These are phyloP conservation scores for Acleris sparsana DNA, from an alignment of 2,888 invertebrate genomes.

Conservation along the genomic window DNA sequence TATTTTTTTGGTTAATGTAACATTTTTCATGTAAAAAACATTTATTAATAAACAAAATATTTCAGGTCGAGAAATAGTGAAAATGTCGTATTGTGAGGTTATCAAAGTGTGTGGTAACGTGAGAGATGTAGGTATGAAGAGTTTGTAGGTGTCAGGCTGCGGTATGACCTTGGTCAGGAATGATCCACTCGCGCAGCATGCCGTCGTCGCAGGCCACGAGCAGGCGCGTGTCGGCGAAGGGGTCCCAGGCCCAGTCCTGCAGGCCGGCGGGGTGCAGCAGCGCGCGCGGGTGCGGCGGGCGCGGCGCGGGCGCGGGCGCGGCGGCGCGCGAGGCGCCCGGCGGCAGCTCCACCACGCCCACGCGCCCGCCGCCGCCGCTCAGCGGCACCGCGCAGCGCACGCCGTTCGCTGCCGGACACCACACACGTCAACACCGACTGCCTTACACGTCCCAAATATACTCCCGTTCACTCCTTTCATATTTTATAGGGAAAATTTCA, in stretches of 20 bases:
- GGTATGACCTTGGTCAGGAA: conserved; percentile 84
- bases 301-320: conserved; percentile 81
- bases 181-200: conserved; percentile 90
- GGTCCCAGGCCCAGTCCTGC: conserved; percentile 98
- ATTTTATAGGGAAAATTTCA: no score
- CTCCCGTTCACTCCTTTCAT: no score
- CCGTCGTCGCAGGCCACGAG: conserved; percentile 95
- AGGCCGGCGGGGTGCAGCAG: conserved; percentile 94
- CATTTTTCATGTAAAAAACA: no score
- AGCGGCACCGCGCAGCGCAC: conserved; percentile 95
- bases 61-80: no score
- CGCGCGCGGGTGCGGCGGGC: conserved; percentile 92
- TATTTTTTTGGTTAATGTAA: no score
- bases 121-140: no score
- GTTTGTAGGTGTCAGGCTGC: no score
- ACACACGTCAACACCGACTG: no score
- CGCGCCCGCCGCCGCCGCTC: conserved; percentile 94
- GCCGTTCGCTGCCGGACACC: conserved; percentile 94
- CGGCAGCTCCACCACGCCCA: conserved; percentile 92
- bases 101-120: no score
- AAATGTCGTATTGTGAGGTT: no score
- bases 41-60: no score
- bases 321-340: conserved; percentile 54
- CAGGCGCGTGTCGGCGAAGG: conserved; percentile 90
- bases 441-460: no score